These are phyloP conservation scores for Desmodus rotundus DNA, from an alignment of 2,113 vertebrate species.

Conservation along the genomic window DNA sequence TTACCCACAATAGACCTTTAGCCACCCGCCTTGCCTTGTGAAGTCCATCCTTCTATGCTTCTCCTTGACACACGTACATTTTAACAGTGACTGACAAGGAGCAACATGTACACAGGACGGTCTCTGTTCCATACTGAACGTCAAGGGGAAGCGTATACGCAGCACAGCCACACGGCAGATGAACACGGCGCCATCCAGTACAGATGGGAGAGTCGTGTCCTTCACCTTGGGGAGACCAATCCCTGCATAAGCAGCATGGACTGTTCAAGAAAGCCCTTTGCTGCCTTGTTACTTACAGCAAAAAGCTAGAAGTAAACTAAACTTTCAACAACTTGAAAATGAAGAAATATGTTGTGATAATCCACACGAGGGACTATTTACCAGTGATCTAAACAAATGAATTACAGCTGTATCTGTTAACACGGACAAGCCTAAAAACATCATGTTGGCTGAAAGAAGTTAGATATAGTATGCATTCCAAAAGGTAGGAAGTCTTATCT, in stretches of 20 bases:
- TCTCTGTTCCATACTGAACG: not conserved
- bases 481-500: not conserved
- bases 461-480: not conserved
- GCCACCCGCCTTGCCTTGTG: not conserved
- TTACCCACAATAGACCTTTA: not conserved
- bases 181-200: not conserved
- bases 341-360: not conserved
- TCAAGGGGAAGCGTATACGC: not conserved
- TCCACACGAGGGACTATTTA: not conserved
- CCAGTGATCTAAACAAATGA: not conserved
- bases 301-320: not conserved
- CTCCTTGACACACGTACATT: not conserved
- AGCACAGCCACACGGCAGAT: not conserved
- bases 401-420: not conserved
- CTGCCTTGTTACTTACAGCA: not conserved
- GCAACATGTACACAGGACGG: not conserved
- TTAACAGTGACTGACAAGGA: not conserved
- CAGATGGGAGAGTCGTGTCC: not conserved
- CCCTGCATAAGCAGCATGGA: not conserved
- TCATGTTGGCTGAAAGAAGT: not conserved
- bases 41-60: not conserved
- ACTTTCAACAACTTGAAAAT: slow-evolving; percentile 3
- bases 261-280: not conserved
- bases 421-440: not conserved
- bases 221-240: not conserved